Evolutionary conservation across 2,797 vertebrate species (phyloP), one percentile per base, ranked within the genome.

Genomic region (Calcarius lapponicus): DNA sequence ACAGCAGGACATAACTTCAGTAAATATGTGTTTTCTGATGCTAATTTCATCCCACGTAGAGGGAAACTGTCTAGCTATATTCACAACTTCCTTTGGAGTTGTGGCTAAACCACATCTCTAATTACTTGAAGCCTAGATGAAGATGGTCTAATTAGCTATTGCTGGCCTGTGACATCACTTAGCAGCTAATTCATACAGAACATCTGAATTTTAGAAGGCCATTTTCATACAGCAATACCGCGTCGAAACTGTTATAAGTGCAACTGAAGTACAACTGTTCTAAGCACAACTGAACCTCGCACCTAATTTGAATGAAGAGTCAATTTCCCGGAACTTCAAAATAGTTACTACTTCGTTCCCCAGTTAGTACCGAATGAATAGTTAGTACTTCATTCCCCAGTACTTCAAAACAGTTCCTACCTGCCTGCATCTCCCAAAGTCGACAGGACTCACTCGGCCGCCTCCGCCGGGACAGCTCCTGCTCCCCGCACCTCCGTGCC

Each of bases 381-480:
- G 7, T 53, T 31, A 53, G 51, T 7, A 12, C 51, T 53, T 53
- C 51, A 42, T 31, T 57, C 34, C 36, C 10, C 18, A 36, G 17
- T 12, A 66, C 13, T 36, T 62, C 31, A 14, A 34, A 36, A 18
- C 0, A 42, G 24, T 34, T 20, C n/a, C 26, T 47, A 62, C 43
- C 45, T 47, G 47, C 26, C n/a, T 56, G 9, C 34, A 38, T 12
- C 54, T 58, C 62, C n/a, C 65, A 2, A 36, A 17, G 31, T 7
- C 8, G 6, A 16, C 0, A 14, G 29, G 65, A 50, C 19, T 5
- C 14, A 11, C 29, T 2, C 9, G 31, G 45, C 40, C 17, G 5
- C 38, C 25, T 6, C 34, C 3, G 28, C 40, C 32, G 11, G 10
- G 16, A 32, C 47, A 10, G 71, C 58, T 21, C 21, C 31, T 5